Conservation (phyloP, 2,113 vertebrate genomes). For the Neolamprologus cancellatus region DNA sequence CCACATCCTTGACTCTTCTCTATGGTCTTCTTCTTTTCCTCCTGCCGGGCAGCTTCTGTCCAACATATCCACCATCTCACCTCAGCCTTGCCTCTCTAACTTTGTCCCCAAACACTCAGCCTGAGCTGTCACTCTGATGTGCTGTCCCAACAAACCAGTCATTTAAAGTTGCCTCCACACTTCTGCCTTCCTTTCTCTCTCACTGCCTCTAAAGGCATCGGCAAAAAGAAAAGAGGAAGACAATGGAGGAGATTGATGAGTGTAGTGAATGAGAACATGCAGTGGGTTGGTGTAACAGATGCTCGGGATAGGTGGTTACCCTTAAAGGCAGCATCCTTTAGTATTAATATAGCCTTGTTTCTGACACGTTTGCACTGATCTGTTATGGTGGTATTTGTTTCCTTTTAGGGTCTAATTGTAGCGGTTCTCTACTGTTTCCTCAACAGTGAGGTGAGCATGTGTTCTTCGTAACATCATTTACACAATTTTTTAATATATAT, state of each 20-base stretch:
- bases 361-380: accelerated
- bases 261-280: background rate
- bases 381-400: background rate
- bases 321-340: background rate
- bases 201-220: background rate
- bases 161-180: background rate
- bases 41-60: background rate
- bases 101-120: background rate
- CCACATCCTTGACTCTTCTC: background rate
- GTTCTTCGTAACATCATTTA: accelerated
- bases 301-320: background rate
- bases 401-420: slow-evolving; percentile 81
- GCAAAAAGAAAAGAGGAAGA: background rate
- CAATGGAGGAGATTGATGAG: background rate
- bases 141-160: background rate
- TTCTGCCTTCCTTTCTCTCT: background rate
- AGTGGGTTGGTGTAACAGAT: background rate
- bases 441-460: slow-evolving; percentile 82
- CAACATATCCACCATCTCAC: background rate
- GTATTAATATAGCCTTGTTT: background rate
- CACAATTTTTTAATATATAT: accelerated
- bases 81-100: background rate
- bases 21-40: accelerated
- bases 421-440: slow-evolving; percentile 88
- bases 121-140: background rate